phyloP scores from a whole-genome alignment of 2,113 vertebrate genomes.

The Lagopus leucura region DNA sequence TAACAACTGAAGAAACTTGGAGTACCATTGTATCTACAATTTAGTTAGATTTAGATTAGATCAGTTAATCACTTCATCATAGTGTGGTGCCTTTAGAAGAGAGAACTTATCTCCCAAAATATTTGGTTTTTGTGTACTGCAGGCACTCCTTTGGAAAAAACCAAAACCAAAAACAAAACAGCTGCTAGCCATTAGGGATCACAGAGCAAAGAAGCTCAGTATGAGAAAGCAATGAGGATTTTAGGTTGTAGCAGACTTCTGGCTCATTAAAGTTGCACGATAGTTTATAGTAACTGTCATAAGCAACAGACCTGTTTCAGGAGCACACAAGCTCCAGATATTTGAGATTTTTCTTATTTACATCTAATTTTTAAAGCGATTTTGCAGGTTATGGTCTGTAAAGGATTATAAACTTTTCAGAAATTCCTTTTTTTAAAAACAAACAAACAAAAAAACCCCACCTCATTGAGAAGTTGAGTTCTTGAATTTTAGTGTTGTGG shows the following conservation, averaged over 20 bases:
- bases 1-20: not conserved
- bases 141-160: not conserved
- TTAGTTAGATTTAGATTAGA: not conserved
- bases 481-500: not conserved
- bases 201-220: not conserved
- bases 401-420: not conserved
- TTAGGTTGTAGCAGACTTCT: not conserved
- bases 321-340: not conserved
- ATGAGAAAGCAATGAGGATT: not conserved
- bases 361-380: not conserved
- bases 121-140: not conserved
- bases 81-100: not conserved
- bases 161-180: not conserved
- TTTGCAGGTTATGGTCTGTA: not conserved
- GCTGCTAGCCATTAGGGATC: not conserved
- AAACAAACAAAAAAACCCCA: not conserved
- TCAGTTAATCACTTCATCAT: not conserved
- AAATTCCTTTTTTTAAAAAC: not conserved
- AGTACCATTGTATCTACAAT: not conserved
- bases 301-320: not conserved
- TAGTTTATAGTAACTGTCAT: not conserved
- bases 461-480: not conserved
- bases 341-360: not conserved
- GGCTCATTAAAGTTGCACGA: not conserved
- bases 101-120: not conserved